These are phyloP conservation scores for Misgurnus anguillicaudatus DNA, from an alignment of 2,113 vertebrate genomes.

Conservation along the genomic window DNA sequence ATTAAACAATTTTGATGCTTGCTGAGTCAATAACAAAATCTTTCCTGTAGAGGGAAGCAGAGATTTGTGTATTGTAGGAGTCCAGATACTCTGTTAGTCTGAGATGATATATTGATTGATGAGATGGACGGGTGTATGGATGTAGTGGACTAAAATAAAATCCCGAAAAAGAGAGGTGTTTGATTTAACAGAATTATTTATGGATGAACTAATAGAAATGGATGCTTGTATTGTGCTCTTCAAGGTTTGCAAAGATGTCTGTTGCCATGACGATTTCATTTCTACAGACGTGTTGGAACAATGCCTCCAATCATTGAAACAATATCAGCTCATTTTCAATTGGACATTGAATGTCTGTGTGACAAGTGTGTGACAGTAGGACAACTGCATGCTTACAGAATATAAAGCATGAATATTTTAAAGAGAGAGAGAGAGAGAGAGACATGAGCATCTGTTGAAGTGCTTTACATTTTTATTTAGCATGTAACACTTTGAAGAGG, in stretches of 20 bases:
- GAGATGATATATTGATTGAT: background rate
- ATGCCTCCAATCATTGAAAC: conserved; percentile 11
- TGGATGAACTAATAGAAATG: no score
- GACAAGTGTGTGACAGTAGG: background rate
- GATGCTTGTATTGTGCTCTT: background rate
- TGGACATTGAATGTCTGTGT: background rate
- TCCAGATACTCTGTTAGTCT: background rate
- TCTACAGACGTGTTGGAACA: conserved; percentile 17
- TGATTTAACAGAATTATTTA: background rate
- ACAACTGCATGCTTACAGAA: background rate
- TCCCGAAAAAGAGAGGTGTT: background rate
- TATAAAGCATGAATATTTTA: background rate
- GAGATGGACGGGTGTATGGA: no score
- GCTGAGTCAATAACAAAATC: background rate
- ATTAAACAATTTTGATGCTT: no score
- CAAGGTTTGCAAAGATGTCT: background rate
- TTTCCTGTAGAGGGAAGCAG: background rate
- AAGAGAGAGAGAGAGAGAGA: background rate
- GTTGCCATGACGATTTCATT: conserved; percentile 28
- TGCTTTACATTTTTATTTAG: background rate
- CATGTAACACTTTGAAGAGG: no score
- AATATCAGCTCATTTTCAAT: background rate
- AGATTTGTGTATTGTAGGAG: background rate
- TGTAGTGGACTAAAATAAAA: background rate
- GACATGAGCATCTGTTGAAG: conserved; percentile 7